Base-by-base conservation (phyloP, 2,113 vertebrate species). In the Pardalotus punctatus region DNA sequence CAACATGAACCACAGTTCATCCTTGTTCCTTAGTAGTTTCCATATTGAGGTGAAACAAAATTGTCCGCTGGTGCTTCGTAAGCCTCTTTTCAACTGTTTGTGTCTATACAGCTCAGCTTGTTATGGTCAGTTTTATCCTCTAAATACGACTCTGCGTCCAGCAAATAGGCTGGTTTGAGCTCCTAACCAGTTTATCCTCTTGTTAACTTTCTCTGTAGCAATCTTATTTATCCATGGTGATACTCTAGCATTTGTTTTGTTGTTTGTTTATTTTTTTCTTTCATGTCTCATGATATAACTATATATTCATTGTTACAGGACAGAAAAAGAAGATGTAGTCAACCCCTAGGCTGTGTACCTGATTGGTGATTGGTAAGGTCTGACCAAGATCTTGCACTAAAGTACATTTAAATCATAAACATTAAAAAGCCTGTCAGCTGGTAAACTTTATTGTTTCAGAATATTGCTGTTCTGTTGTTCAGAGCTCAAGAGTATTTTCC, bases 251-350 rank as follows among this genome's bases (percentile, higher is more conserved):
- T 38, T 65, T 56, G 19, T n/a, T 84, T 84, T 28, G 10, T 47
- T 64, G 11, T 29, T 60, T 38, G 2, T 42, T 35, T 38, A 5
- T 28, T 31, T 14, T 33, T 24, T 33, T 1, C 3, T 56, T 73
- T n/a, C 7, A 3, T 29, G 8, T 65, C 57, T 82, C 0, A 0
- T 50, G 18, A 28, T 61, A 65, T 28, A 56, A 35, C 14, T 56
- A 12, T 36, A 24, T 60, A 51, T 29, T 73, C 5, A 25, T 31
- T 38, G 23, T 35, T 57, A 73, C 4, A 50, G 5, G 45, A 33
- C 11, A 64, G 28, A 60, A 54, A 43, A 58, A 31, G 5, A n/a
- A 71, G 4, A 12, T 35, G 11, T 28, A 64, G 33, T 56, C 10
- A 50, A 19, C 21, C 10, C 12, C 40, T 56, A 28, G n/a, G 14